Percentiles rank a stretch among this genome's conserved stretches.
phyloP scores from a whole-genome alignment of 1,140 invertebrate genomes.

The Aphis craccivora region DNA sequence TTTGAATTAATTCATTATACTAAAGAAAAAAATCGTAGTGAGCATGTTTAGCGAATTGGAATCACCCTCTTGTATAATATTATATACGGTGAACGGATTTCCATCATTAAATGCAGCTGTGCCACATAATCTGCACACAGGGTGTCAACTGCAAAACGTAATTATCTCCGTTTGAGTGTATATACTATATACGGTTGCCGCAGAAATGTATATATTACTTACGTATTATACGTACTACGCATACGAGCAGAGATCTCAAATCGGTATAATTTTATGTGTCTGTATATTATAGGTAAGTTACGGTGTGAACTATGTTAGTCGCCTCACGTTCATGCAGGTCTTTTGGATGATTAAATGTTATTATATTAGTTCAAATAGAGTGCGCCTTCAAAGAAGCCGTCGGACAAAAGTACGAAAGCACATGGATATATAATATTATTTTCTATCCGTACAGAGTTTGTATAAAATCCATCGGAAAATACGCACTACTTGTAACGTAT shows the following conservation, averaged over 20 bases:
- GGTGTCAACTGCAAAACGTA: conserved; percentile 21
- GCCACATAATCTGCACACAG: neutral
- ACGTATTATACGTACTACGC: neutral
- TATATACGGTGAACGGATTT: neutral
- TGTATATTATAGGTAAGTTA: neutral
- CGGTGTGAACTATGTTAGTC: neutral
- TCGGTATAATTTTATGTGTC: neutral
- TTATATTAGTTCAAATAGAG: neutral
- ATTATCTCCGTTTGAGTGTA: conserved; percentile 31
- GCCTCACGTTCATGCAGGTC: neutral
- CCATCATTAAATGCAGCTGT: neutral
- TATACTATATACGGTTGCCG: neutral
- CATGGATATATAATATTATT: neutral
- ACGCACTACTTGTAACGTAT: too few relatives aligned
- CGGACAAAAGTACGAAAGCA: neutral
- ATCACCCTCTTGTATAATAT: neutral
- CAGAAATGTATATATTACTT: neutral
- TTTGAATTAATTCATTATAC: neutral
- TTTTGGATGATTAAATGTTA: conserved; percentile 1
- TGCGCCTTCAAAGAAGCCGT: neutral
- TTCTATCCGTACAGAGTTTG: neutral
- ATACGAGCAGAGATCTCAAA: neutral
- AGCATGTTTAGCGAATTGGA: neutral
- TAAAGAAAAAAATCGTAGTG: neutral
- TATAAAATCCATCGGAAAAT: neutral